Evolutionary conservation across 2,113 vertebrate species (phyloP).

Genomic region (Osmerus eperlanus): DNA sequence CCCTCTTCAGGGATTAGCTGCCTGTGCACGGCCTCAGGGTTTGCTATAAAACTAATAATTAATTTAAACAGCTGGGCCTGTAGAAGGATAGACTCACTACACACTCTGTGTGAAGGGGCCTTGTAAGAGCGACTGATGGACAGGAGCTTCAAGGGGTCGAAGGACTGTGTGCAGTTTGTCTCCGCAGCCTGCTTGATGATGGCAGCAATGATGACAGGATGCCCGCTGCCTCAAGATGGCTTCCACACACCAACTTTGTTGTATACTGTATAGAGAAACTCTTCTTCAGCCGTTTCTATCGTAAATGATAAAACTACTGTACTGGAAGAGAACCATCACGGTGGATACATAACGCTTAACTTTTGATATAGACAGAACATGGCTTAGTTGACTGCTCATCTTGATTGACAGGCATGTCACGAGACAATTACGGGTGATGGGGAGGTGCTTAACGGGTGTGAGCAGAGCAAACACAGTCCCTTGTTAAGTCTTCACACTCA

Average conservation of each 20-base stretch:
- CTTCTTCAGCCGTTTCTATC: too few relatives aligned
- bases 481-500: slow-evolving; percentile 1
- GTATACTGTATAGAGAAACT: too few relatives aligned
- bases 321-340: not conserved
- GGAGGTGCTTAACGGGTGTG: slow-evolving; percentile 19
- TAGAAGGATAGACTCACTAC: slow-evolving; percentile 70
- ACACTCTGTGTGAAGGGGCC: slow-evolving; percentile 48
- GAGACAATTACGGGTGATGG: slow-evolving; percentile 22
- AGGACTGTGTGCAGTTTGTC: slow-evolving; percentile 34
- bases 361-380: not conserved
- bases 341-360: slow-evolving; percentile 3
- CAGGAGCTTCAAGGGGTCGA: slow-evolving; percentile 34
- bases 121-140: slow-evolving; percentile 61
- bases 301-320: not conserved
- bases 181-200: slow-evolving; percentile 8
- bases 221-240: not conserved
- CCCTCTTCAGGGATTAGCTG: slow-evolving; percentile 80
- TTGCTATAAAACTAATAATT: slow-evolving; percentile 84
- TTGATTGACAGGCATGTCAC: slow-evolving; percentile 32
- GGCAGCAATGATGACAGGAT: slow-evolving; percentile 1
- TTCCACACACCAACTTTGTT: not conserved
- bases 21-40: slow-evolving; percentile 77
- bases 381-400: not conserved
- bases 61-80: slow-evolving; percentile 78
- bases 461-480: slow-evolving; percentile 1